A percentile compares a stretch with the other conserved stretches of the same genome.
These are phyloP conservation scores for Spodoptera littoralis DNA, from an alignment of 2,888 invertebrate species.

Conservation along the genomic window DNA sequence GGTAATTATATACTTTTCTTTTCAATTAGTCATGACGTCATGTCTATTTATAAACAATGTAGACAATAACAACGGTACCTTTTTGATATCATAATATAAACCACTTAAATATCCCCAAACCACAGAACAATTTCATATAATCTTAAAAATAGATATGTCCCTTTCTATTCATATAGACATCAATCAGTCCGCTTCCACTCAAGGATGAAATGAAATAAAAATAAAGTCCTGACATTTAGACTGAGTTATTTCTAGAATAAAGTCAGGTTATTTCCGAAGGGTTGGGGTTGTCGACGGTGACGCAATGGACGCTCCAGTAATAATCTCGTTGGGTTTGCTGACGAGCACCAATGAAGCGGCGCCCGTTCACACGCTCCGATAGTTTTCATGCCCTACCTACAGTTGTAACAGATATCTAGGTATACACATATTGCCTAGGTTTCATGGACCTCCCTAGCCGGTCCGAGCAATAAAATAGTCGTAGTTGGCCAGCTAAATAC, in stretches of 20 bases:
- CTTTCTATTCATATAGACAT: too few species aligned
- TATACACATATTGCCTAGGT: conserved; percentile 8
- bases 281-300: conserved; percentile 7
- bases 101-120: too few species aligned
- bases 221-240: not conserved
- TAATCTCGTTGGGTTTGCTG: conserved; percentile 54
- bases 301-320: conserved; percentile 52
- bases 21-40: too few species aligned
- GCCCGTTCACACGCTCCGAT: conserved; percentile 56
- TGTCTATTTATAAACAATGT: too few species aligned
- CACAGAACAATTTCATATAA: too few species aligned
- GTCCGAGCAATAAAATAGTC: conserved; percentile 15
- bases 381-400: conserved; percentile 47
- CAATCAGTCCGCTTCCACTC: too few species aligned
- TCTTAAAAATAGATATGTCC: too few species aligned
- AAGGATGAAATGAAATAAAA: not conserved
- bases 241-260: conserved; percentile 7
- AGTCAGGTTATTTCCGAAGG: conserved; percentile 8
- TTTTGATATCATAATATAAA: too few species aligned
- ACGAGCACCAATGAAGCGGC: conserved; percentile 61
- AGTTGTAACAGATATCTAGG: conserved; percentile 24
- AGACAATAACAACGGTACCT: too few species aligned
- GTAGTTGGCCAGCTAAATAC: conserved; percentile 8
- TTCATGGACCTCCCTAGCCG: conserved; percentile 8
- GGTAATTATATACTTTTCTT: too few species aligned